phyloP scores from a whole-genome alignment of 2,888 invertebrate genomes.

The Masnerella sp. region DNA sequence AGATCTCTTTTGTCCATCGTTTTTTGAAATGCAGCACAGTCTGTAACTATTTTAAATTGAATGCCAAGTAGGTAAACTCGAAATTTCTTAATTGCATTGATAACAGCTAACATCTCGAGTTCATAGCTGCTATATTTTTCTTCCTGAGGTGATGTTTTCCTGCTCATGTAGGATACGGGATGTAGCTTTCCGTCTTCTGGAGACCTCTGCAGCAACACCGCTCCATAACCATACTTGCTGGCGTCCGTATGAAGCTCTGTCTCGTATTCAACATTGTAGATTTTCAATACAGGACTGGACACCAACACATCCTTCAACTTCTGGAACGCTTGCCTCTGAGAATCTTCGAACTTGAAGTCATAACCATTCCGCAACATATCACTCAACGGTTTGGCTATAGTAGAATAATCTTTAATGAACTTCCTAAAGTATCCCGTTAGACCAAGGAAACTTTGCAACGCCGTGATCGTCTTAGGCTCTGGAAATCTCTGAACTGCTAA shows the following conservation, averaged over 20 bases:
- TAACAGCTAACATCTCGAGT: slow-evolving; percentile 58
- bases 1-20: slow-evolving; percentile 45
- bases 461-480: slow-evolving; percentile 2
- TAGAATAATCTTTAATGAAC: neutral
- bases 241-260: slow-evolving; percentile 42
- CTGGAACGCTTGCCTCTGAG: neutral
- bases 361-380: neutral
- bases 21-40: slow-evolving; percentile 42
- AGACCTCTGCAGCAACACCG: slow-evolving; percentile 53
- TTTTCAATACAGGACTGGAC: neutral
- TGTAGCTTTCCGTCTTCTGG: slow-evolving; percentile 38
- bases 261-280: slow-evolving; percentile 5
- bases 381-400: neutral
- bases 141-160: slow-evolving; percentile 56
- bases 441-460: slow-evolving; percentile 5
- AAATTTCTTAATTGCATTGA: slow-evolving; percentile 59
- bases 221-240: slow-evolving; percentile 52
- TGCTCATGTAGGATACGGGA: slow-evolving; percentile 49
- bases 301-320: neutral
- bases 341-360: neutral
- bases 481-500: slow-evolving; percentile 1
- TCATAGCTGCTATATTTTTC: slow-evolving; percentile 38
- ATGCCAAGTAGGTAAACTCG: slow-evolving; percentile 29
- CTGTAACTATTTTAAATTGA: slow-evolving; percentile 44
- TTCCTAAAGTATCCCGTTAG: slow-evolving; percentile 1